Base-by-base conservation (phyloP, 1,140 invertebrate genomes). In the Drosophila setifemur region DNA sequence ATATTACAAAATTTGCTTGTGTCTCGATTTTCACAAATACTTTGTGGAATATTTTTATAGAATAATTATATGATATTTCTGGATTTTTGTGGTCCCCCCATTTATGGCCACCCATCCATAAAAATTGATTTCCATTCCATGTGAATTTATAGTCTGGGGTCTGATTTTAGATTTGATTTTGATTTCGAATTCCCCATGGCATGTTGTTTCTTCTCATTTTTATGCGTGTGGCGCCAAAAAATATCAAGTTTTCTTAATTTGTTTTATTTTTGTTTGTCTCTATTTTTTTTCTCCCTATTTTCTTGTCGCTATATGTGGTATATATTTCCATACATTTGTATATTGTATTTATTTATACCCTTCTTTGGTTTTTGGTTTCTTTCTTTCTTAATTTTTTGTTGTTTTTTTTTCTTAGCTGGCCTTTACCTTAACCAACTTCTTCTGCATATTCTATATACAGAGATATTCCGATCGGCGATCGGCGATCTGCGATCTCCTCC, bases 261-360 rank as follows among this genome's bases (percentile, higher is more conserved):
- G n/a, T 35, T 14, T 26, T 33, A 31, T 35, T 33, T 39, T 50
- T 4, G 14, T 25, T 47, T 18, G 49, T 33, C 19, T 60, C 35
- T 55, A 45, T 54, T 54, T 45, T 33, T 23, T 54, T 5, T 12
- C 12, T 4, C 9, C 9, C n/a, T 4, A 4, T n/a, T n/a, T 18
- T 19, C 40, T 8, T 2, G 7, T 6, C 21, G 8, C 45, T 66
- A 28, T 49, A 49, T 69, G 25, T 9, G 19, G 48, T 44, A 49
- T 68, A 63, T 45, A 47, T 75, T 43, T 49, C 14, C 19, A 58
- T 73, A 47, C 40, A 35, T 52, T 48, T 48, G 18, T 49, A 12
- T 63, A 48, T 67, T 35, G 31, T 35, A 61, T 77, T 71, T 81
- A 82, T 82, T 75, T 81, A 75, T 81, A 71, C 50, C 64, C 50